phyloP scores from a whole-genome alignment of 2,797 vertebrate genomes.

The Xerus rutilus region DNA sequence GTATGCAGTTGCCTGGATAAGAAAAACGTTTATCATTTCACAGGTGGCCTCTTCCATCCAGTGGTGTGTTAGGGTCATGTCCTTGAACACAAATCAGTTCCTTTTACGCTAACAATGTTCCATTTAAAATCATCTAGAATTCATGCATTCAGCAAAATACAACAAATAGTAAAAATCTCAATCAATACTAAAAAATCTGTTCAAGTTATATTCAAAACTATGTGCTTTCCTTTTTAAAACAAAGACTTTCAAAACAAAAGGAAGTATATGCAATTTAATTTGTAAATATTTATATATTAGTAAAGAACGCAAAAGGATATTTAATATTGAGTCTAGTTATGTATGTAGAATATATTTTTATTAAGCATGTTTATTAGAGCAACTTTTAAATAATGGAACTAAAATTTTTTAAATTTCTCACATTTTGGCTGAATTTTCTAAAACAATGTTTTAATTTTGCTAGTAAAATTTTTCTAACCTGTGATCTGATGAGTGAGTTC shows the following conservation, averaged over 20 bases:
- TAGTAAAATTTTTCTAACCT: background rate
- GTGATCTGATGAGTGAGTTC: background rate
- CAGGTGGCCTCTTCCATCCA: constrained; percentile 56
- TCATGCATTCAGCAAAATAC: background rate
- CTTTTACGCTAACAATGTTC: background rate
- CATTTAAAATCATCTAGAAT: background rate
- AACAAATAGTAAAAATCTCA: background rate
- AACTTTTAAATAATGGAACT: background rate
- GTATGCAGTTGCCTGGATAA: constrained; percentile 12
- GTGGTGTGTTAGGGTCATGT: constrained; percentile 43
- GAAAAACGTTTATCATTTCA: constrained; percentile 71
- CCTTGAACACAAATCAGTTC: constrained; percentile 43
- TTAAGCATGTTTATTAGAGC: background rate
- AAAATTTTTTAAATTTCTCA: too few relatives aligned
- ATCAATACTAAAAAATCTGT: background rate
- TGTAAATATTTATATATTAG: background rate
- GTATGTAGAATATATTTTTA: background rate
- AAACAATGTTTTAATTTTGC: background rate
- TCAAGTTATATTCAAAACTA: constrained; percentile 4
- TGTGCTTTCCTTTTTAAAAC: background rate
- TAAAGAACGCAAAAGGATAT: constrained; percentile 4
- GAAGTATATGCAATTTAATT: background rate
- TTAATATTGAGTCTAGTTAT: background rate
- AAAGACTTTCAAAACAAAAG: constrained; percentile 43
- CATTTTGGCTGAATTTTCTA: too few relatives aligned